phyloP scores from a whole-genome alignment of 2,113 vertebrate species.

The Oreocharis arfaki region DNA sequence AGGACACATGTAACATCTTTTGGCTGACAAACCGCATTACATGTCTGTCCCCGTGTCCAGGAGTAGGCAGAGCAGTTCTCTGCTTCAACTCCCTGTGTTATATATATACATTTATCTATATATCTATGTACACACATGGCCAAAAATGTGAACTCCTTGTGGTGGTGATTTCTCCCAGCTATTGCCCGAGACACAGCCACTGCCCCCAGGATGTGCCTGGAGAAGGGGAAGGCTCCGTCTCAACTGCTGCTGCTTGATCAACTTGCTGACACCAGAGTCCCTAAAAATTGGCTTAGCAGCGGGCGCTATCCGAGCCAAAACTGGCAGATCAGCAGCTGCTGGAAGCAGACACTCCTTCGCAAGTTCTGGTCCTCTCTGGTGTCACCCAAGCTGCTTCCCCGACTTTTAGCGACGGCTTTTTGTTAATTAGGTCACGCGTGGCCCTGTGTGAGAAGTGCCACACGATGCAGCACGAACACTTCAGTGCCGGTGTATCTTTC shows the following conservation, averaged over 20 bases:
- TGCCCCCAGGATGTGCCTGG: neutral
- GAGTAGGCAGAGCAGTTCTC: constrained; percentile 12
- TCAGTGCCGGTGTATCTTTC: neutral
- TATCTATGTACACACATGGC: neutral
- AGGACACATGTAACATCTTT: neutral
- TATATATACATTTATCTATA: neutral
- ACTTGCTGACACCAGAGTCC: neutral
- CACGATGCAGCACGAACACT: neutral
- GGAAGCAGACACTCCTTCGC: constrained; percentile 33
- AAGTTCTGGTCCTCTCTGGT: constrained; percentile 21
- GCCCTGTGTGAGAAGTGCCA: neutral
- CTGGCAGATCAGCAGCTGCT: constrained; percentile 20
- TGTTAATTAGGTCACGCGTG: neutral
- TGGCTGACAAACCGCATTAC: neutral
- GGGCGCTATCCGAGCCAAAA: neutral
- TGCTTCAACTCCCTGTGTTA: neutral
- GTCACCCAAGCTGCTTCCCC: constrained; percentile 1
- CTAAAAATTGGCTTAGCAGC: neutral
- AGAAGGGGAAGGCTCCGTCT: neutral
- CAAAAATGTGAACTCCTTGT: neutral
- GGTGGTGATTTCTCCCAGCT: neutral
- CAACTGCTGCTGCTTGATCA: neutral
- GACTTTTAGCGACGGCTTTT: constrained; percentile 1
- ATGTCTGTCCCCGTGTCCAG: neutral
- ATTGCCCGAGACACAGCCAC: neutral